A percentile compares a stretch with the other conserved stretches of the same genome.
Conservation (phyloP, 2,888 invertebrate species). For the Drosophila kambysellisi region DNA sequence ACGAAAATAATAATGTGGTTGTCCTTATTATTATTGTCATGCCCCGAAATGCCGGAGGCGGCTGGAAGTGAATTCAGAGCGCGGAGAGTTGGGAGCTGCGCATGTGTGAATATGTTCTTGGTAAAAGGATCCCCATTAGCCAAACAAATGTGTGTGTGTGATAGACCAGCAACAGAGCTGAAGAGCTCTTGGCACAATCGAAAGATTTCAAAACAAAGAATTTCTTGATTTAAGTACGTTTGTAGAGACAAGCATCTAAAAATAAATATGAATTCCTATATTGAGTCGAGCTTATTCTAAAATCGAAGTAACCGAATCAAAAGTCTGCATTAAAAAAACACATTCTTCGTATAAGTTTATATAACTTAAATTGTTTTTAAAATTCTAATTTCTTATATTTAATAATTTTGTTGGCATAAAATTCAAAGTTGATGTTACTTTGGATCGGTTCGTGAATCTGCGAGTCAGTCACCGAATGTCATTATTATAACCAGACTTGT, state of each 20-base stretch:
- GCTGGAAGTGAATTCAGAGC: background rate
- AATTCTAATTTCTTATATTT: background rate
- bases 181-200: too few species aligned
- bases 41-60: constrained; percentile 12
- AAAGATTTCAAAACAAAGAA: background rate
- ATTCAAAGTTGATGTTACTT: background rate
- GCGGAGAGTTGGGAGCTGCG: background rate
- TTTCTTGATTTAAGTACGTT: background rate
- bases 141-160: background rate
- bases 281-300: background rate
- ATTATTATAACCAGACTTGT: background rate
- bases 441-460: background rate
- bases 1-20: constrained; percentile 34
- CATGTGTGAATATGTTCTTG: background rate
- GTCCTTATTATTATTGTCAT: constrained; percentile 28
- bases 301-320: background rate
- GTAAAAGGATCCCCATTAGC: background rate
- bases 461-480: background rate
- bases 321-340: background rate
- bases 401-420: background rate
- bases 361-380: background rate
- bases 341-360: background rate
- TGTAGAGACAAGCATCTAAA: background rate
- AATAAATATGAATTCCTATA: background rate
- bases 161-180: background rate